These are phyloP conservation scores for Phataginus tricuspis DNA, from an alignment of 2,797 vertebrate species.

Conservation along the genomic window DNA sequence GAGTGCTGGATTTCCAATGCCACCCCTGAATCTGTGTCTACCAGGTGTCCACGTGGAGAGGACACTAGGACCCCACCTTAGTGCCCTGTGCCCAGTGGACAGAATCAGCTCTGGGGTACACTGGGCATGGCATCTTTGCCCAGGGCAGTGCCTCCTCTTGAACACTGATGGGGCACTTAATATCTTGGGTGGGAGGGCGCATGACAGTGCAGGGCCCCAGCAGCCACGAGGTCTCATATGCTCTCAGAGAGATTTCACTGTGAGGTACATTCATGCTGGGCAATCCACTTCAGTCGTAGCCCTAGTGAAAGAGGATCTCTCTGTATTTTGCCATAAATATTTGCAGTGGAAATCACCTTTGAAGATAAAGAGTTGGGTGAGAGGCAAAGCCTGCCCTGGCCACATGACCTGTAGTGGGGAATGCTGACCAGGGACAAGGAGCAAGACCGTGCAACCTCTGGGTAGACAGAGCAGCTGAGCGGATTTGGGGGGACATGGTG, in stretches of 20 bases:
- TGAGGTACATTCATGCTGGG: conserved; percentile 47
- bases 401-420: fast-evolving
- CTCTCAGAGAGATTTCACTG: conserved; percentile 75
- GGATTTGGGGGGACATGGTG: not conserved
- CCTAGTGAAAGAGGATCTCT: not conserved
- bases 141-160: conserved; percentile 72
- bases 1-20: not conserved
- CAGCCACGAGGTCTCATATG: conserved; percentile 68
- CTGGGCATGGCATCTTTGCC: conserved; percentile 68
- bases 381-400: not conserved
- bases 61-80: conserved; percentile 80
- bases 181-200: conserved; percentile 69
- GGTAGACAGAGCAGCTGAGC: not conserved
- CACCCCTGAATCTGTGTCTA: not conserved
- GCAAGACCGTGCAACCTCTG: fast-evolving
- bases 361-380: conserved; percentile 14
- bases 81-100: conserved; percentile 78
- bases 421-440: not conserved
- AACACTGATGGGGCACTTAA: conserved; percentile 67
- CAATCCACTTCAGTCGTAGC: not conserved
- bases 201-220: conserved; percentile 57
- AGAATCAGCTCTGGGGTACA: conserved; percentile 74
- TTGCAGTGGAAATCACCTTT: not conserved
- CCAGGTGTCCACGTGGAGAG: conserved; percentile 78
- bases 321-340: conserved; percentile 26